These are phyloP conservation scores for Gila orcuttii DNA, from an alignment of 2,113 vertebrate species.

Conservation along the genomic window DNA sequence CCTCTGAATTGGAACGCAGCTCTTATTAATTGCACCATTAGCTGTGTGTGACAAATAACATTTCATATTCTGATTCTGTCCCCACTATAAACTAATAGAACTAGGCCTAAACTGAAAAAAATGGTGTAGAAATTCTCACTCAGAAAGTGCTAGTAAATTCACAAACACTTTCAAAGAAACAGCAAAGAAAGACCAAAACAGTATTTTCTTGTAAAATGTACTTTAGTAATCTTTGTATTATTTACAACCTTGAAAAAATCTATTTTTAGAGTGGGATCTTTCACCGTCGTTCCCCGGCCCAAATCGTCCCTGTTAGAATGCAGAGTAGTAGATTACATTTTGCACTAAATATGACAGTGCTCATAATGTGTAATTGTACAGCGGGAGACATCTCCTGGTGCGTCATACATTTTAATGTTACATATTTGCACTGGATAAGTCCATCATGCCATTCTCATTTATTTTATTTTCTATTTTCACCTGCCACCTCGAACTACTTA, in stretches of 20 bases:
- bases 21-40: neutral
- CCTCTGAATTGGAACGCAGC: neutral
- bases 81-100: neutral
- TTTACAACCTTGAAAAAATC: too few relatives aligned
- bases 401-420: conserved; percentile 76
- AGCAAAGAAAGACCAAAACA: too few relatives aligned
- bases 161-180: too few relatives aligned
- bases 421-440: conserved; percentile 71
- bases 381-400: conserved; percentile 68
- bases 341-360: conserved; percentile 69
- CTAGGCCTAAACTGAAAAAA: neutral
- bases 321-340: conserved; percentile 58
- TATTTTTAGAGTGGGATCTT: neutral
- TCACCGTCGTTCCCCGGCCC: neutral
- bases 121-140: too few relatives aligned
- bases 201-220: too few relatives aligned
- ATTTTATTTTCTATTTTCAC: conserved; percentile 72
- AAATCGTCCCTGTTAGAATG: neutral
- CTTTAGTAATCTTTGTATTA: too few relatives aligned
- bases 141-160: too few relatives aligned
- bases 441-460: conserved; percentile 69
- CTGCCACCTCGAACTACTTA: conserved; percentile 75
- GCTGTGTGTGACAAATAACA: neutral
- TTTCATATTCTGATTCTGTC: neutral
- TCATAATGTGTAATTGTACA: conserved; percentile 74